Conservation (phyloP, 2,797 vertebrate genomes). For the Tapirus indicus region DNA sequence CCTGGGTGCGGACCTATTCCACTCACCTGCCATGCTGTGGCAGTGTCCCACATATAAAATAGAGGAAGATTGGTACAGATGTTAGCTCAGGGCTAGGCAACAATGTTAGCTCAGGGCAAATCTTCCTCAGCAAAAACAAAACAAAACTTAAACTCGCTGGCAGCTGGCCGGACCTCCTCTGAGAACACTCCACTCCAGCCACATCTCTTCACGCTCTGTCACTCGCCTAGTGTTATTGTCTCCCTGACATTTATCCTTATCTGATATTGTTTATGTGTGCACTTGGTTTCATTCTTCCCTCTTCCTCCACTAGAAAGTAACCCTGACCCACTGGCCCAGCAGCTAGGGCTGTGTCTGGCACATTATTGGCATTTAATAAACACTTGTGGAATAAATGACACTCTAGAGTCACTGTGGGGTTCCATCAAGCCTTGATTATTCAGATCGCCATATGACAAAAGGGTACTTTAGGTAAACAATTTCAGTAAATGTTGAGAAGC, state of each 20-base stretch:
- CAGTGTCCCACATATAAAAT: too few species aligned
- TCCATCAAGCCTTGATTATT: background rate
- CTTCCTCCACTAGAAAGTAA: background rate
- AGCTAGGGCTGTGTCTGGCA: background rate
- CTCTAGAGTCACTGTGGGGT: background rate
- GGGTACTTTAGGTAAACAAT: background rate
- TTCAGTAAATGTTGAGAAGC: background rate
- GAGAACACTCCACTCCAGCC: background rate
- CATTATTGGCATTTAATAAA: background rate
- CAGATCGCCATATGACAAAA: background rate
- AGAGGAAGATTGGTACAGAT: too few species aligned
- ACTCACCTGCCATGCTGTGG: too few species aligned
- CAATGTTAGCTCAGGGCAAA: too few species aligned
- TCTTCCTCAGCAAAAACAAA: too few species aligned
- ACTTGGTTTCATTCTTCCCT: background rate
- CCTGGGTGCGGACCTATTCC: too few species aligned
- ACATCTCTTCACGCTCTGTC: background rate
- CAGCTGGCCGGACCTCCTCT: background rate
- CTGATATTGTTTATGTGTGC: background rate
- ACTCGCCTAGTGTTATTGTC: fast-evolving
- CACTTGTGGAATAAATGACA: background rate
- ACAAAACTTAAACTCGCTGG: background rate
- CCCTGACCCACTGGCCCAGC: background rate
- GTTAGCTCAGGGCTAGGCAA: too few species aligned
- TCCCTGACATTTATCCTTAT: background rate